These are phyloP conservation scores for Corapipo altera DNA, from an alignment of 2,113 vertebrate species.

Conservation along the genomic window DNA sequence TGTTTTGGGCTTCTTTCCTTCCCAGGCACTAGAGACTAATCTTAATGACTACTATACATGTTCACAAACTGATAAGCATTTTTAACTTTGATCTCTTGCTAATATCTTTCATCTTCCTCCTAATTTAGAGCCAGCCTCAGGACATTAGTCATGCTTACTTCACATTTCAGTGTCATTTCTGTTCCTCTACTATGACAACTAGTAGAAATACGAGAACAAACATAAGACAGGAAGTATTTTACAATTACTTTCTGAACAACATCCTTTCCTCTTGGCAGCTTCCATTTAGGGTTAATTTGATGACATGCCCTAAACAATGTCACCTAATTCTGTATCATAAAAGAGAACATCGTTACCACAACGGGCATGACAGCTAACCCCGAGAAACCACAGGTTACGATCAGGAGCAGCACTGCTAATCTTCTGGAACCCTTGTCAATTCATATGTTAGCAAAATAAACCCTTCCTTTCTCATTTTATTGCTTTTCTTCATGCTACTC, in stretches of 20 bases:
- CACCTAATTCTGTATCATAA: neutral
- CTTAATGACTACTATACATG: neutral
- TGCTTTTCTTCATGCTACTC: neutral
- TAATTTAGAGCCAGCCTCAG: neutral
- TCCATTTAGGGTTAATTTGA: neutral
- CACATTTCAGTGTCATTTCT: neutral
- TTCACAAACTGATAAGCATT: neutral
- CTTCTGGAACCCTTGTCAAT: neutral
- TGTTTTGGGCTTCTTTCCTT: neutral
- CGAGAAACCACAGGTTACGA: neutral
- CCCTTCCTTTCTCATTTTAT: neutral
- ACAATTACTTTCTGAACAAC: neutral
- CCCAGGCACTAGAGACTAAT: neutral
- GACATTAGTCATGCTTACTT: neutral
- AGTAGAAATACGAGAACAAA: neutral
- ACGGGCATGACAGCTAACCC: neutral
- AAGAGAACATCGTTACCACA: neutral
- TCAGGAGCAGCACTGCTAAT: neutral
- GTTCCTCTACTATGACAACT: neutral
- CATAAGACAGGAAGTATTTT: neutral
- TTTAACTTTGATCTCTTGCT: neutral
- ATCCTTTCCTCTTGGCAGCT: neutral
- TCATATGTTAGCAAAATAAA: neutral
- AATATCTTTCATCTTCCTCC: neutral
- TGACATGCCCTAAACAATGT: neutral